These are phyloP conservation scores for Protobothrops flavoviridis DNA, from an alignment of 2,113 vertebrate species.

Conservation along the genomic window DNA sequence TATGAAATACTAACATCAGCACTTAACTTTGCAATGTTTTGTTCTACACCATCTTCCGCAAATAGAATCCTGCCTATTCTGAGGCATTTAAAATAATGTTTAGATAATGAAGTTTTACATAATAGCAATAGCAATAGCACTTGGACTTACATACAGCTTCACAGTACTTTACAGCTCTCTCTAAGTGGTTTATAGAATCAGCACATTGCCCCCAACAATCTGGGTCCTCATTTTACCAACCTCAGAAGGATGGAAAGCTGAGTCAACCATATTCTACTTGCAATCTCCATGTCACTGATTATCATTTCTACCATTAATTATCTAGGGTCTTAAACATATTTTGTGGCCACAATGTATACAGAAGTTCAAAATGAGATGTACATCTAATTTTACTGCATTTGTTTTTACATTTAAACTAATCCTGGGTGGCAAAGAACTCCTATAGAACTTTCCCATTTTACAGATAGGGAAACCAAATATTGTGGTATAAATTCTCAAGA, in stretches of 20 bases:
- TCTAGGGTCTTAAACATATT: background rate
- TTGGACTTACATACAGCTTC: background rate
- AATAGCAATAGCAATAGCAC: background rate
- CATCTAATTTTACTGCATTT: background rate
- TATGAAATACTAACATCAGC: background rate
- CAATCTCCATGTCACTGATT: background rate
- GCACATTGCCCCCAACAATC: background rate
- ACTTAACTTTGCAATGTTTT: background rate
- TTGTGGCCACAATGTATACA: background rate
- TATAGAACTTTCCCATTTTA: background rate
- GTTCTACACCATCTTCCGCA: background rate
- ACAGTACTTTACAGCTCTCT: no score
- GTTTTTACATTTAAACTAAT: background rate
- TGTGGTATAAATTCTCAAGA: background rate
- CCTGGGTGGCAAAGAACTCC: background rate
- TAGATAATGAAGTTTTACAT: background rate
- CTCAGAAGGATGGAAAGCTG: background rate
- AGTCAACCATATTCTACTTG: slow-evolving; percentile 2
- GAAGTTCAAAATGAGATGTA: background rate
- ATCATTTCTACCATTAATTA: background rate
- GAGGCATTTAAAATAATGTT: slow-evolving; percentile 17
- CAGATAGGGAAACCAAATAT: background rate
- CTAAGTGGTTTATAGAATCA: background rate
- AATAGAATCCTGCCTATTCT: background rate
- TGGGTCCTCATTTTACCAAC: background rate